Conservation (phyloP, 2,113 vertebrate species). For the Chrysemys picta region DNA sequence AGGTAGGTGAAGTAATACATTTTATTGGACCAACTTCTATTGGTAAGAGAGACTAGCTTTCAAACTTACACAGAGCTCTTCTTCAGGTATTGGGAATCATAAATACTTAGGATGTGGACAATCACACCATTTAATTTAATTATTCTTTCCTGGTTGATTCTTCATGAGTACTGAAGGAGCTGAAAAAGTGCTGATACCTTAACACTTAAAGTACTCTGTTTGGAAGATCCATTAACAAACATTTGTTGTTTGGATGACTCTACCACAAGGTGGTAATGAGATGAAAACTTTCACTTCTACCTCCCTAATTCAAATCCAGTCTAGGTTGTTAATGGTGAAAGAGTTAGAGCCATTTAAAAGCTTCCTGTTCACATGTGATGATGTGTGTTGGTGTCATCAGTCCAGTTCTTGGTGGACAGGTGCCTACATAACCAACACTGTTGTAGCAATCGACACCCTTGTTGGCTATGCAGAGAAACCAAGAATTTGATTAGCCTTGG, state of each 20-base stretch:
- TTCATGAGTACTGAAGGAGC: neutral
- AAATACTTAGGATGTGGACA: neutral
- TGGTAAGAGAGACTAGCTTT: neutral
- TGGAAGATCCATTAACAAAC: conserved; percentile 29
- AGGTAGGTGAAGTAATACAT: neutral
- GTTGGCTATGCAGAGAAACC: neutral
- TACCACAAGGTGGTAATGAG: conserved; percentile 14
- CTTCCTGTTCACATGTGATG: neutral
- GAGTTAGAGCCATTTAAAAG: neutral
- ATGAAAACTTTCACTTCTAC: conserved; percentile 45
- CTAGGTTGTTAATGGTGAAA: conserved; percentile 11
- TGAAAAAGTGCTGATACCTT: neutral
- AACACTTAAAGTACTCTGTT: neutral
- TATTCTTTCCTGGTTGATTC: neutral
- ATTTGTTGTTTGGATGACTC: conserved; percentile 38
- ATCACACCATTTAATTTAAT: neutral
- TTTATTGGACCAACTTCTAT: neutral
- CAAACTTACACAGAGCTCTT: neutral
- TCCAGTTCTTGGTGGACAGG: neutral
- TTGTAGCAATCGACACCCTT: neutral
- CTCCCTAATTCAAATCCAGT: neutral
- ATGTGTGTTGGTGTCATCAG: neutral
- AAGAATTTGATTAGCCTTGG: neutral
- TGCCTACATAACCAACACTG: neutral
- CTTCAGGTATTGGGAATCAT: neutral